Conservation (phyloP, 2,113 vertebrate genomes). For the Pholis gunnellus region DNA sequence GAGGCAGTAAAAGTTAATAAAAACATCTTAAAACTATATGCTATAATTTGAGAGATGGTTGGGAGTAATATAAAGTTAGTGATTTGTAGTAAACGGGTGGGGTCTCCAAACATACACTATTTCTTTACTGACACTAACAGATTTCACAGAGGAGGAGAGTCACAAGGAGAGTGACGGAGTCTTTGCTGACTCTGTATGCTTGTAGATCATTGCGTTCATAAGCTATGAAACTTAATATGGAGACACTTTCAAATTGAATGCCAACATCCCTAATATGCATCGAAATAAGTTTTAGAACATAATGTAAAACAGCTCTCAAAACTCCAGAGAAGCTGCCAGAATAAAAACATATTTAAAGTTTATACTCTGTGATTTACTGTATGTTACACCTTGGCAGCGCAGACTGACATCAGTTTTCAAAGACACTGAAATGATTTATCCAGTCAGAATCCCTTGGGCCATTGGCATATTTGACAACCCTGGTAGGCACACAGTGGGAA, state of each 20-base stretch:
- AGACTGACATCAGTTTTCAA: neutral
- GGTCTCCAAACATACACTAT: neutral
- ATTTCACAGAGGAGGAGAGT: neutral
- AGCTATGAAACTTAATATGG: neutral
- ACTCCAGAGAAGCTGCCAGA: constrained; percentile 3
- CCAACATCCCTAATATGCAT: neutral
- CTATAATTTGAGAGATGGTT: neutral
- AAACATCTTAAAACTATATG: neutral
- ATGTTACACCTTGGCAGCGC: neutral
- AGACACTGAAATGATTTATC: constrained; percentile 11
- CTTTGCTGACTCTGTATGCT: neutral
- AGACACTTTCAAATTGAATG: neutral
- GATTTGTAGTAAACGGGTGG: neutral
- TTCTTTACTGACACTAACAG: neutral
- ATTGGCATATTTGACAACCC: constrained; percentile 5
- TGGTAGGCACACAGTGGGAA: constrained; percentile 7
- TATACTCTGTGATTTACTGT: constrained; percentile 12
- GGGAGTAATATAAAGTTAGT: neutral
- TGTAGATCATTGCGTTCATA: neutral
- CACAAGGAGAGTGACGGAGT: neutral
- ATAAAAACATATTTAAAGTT: neutral
- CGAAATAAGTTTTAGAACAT: neutral
- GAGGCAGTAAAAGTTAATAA: neutral
- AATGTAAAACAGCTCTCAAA: neutral
- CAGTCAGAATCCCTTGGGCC: neutral